phyloP scores from a whole-genome alignment of 1,140 invertebrate genomes.

The Theocolax elegans region DNA sequence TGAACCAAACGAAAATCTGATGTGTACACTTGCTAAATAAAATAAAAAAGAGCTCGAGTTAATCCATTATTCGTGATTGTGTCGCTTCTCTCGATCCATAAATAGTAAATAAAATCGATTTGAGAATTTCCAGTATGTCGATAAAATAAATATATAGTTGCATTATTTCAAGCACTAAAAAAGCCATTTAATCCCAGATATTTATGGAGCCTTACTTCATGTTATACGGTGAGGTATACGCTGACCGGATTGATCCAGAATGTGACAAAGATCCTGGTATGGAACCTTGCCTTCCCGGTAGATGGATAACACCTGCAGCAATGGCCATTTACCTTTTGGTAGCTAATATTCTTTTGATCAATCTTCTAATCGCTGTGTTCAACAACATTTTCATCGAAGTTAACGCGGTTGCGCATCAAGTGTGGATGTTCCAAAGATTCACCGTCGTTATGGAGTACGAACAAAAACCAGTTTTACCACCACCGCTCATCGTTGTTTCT shows the following conservation, averaged over 20 bases:
- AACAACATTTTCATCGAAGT: slow-evolving; percentile 98
- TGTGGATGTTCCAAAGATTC: slow-evolving; percentile 99
- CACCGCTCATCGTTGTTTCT: slow-evolving; percentile 91
- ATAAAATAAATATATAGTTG: too few species aligned
- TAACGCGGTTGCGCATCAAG: slow-evolving; percentile 93
- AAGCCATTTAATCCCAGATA: slow-evolving; percentile 71
- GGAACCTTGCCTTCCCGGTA: slow-evolving; percentile 82
- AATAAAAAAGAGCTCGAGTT: too few species aligned
- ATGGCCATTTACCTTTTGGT: slow-evolving; percentile 96
- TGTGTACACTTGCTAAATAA: too few species aligned
- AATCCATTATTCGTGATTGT: too few species aligned
- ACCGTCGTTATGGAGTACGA: slow-evolving; percentile 99
- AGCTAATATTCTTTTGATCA: slow-evolving; percentile 96
- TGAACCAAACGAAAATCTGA: too few species aligned
- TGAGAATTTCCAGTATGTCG: too few species aligned
- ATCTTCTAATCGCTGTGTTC: slow-evolving; percentile 97
- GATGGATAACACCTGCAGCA: slow-evolving; percentile 93
- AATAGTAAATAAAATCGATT: too few species aligned
- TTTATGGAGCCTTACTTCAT: slow-evolving; percentile 98
- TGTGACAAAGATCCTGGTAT: slow-evolving; percentile 79
- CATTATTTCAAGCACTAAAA: too few species aligned
- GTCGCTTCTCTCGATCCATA: too few species aligned
- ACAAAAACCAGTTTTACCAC: slow-evolving; percentile 94
- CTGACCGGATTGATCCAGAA: slow-evolving; percentile 86
- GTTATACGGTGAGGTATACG: slow-evolving; percentile 98